Evolutionary conservation across 2,888 invertebrate genomes (phyloP).

Genomic region (Chaitophorus viminalis): DNA sequence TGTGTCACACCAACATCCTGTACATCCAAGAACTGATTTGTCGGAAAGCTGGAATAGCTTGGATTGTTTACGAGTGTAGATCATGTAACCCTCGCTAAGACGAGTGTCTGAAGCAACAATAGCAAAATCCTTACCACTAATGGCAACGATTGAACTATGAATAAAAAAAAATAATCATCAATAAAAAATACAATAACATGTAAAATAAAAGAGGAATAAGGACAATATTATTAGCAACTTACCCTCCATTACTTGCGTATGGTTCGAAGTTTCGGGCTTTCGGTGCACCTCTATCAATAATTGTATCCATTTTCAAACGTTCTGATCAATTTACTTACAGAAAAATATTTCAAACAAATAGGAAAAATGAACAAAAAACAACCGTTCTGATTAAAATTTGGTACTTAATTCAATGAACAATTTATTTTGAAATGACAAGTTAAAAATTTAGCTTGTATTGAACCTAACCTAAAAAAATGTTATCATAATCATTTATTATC

Average conservation of each 20-base stretch:
- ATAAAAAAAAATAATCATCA: slow-evolving; percentile 6
- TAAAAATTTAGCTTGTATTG: not conserved
- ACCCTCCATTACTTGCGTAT: slow-evolving; percentile 59
- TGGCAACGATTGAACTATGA: slow-evolving; percentile 90
- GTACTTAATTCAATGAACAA: not conserved
- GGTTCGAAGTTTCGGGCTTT: slow-evolving; percentile 50
- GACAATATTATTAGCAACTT: not conserved
- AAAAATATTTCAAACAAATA: not conserved
- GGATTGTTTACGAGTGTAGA: slow-evolving; percentile 87
- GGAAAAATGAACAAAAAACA: not conserved
- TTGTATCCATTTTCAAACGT: slow-evolving; percentile 35
- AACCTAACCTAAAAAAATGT: slow-evolving; percentile 49
- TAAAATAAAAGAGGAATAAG: not conserved
- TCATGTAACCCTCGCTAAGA: slow-evolving; percentile 88
- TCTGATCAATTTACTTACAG: too few relatives aligned
- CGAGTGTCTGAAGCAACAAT: slow-evolving; percentile 96
- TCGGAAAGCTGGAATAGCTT: slow-evolving; percentile 86
- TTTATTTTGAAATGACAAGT: slow-evolving; percentile 47
- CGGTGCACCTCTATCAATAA: slow-evolving; percentile 50
- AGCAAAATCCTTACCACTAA: slow-evolving; percentile 94
- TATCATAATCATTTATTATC: not conserved
- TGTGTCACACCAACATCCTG: slow-evolving; percentile 98
- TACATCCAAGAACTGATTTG: slow-evolving; percentile 89
- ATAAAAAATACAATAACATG: slow-evolving; percentile 1
- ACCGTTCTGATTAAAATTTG: not conserved